Evolutionary conservation across 2,113 vertebrate species (phyloP).

Genomic region (Ariopsis seemanni): DNA sequence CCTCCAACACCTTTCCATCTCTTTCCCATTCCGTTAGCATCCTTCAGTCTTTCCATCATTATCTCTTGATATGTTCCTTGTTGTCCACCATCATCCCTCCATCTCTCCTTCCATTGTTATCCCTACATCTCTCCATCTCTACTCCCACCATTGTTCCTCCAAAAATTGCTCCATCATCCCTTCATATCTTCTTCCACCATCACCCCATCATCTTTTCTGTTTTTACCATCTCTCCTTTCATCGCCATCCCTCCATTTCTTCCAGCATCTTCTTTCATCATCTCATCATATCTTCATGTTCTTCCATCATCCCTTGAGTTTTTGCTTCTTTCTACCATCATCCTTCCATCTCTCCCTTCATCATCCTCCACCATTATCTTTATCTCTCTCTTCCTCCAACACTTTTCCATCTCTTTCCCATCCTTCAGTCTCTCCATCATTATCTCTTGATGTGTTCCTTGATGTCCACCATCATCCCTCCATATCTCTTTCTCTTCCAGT

Average conservation of each 20-base stretch:
- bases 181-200: background rate
- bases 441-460: background rate
- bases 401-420: background rate
- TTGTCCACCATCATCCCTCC: background rate
- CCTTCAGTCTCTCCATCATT: background rate
- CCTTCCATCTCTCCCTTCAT: background rate
- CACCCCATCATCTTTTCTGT: background rate
- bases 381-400: no score
- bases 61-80: background rate
- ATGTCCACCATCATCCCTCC: background rate
- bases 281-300: no score
- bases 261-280: background rate
- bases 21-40: background rate
- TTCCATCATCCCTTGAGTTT: background rate
- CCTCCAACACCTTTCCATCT: background rate
- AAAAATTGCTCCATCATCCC: background rate
- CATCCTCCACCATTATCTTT: background rate
- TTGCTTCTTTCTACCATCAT: background rate
- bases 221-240: background rate
- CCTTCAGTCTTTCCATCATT: background rate
- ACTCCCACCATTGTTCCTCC: background rate
- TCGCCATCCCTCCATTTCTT: background rate
- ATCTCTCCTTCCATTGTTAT: slow-evolving; percentile 9
- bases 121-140: slow-evolving; percentile 23
- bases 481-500: background rate